Evolutionary conservation across 2,113 vertebrate genomes (phyloP).

Genomic region (Acinonyx jubatus): DNA sequence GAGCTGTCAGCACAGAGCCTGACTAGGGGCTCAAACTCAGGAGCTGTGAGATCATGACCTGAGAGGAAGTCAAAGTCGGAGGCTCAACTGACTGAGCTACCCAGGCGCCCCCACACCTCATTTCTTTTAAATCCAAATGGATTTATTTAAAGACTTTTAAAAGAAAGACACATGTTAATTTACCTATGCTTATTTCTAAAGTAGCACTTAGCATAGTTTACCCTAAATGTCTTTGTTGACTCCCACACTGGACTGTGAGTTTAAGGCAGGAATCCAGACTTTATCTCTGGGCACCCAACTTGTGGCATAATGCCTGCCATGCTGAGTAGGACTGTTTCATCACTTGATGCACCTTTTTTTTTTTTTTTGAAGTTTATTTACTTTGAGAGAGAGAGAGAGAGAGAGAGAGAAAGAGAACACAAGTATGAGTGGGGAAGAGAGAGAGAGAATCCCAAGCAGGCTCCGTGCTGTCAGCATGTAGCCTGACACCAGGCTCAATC

Average conservation of each 20-base stretch:
- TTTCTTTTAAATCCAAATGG: background rate
- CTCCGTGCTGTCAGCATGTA: too few relatives aligned
- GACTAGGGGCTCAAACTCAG: too few relatives aligned
- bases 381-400: too few relatives aligned
- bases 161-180: background rate
- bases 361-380: too few relatives aligned
- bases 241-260: background rate
- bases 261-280: background rate
- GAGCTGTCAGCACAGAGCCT: too few relatives aligned
- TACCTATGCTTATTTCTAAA: background rate
- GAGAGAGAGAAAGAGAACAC: too few relatives aligned
- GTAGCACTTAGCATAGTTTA: background rate
- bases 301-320: background rate
- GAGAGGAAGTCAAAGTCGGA: too few relatives aligned
- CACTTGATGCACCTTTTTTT: background rate
- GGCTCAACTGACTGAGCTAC: too few relatives aligned
- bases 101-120: background rate
- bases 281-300: background rate
- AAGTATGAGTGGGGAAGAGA: too few relatives aligned
- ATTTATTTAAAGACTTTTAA: background rate
- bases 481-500: too few relatives aligned
- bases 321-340: background rate
- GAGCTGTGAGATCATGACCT: too few relatives aligned
- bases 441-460: too few relatives aligned
- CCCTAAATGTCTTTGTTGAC: background rate